Conservation (phyloP, 2,888 invertebrate genomes). For the Timandra comae region DNA sequence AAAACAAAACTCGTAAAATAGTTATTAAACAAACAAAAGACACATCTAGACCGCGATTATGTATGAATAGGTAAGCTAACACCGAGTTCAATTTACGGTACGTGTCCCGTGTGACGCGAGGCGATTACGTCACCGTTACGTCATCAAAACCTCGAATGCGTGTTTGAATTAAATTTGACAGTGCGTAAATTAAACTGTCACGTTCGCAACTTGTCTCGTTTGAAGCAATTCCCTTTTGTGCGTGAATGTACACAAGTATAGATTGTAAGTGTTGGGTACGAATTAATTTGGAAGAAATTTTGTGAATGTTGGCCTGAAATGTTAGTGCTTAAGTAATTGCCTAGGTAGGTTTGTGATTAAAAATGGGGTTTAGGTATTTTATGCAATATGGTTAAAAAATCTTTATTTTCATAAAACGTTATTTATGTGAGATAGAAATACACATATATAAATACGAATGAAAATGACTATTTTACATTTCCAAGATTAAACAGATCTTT, state of each 20-base stretch:
- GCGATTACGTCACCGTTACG: constrained; percentile 20
- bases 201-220: constrained; percentile 20
- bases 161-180: constrained; percentile 42
- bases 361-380: too few relatives aligned
- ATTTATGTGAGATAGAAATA: too few relatives aligned
- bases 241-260: constrained; percentile 9
- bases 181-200: constrained; percentile 42
- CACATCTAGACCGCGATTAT: background rate
- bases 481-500: too few relatives aligned
- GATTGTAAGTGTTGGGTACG: too few relatives aligned
- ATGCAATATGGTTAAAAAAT: too few relatives aligned
- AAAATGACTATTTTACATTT: too few relatives aligned
- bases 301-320: too few relatives aligned
- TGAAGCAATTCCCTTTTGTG: constrained; percentile 17
- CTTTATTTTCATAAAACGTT: too few relatives aligned
- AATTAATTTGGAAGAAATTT: constrained; percentile 1
- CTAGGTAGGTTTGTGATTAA: too few relatives aligned
- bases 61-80: constrained; percentile 15
- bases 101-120: constrained; percentile 16
- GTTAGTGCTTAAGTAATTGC: too few relatives aligned
- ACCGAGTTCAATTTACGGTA: constrained; percentile 19
- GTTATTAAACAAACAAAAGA: background rate
- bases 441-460: too few relatives aligned
- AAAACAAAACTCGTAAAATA: background rate
- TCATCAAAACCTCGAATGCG: constrained; percentile 22